phyloP scores from a whole-genome alignment of 2,888 invertebrate species.

The Agonum fuliginosum region DNA sequence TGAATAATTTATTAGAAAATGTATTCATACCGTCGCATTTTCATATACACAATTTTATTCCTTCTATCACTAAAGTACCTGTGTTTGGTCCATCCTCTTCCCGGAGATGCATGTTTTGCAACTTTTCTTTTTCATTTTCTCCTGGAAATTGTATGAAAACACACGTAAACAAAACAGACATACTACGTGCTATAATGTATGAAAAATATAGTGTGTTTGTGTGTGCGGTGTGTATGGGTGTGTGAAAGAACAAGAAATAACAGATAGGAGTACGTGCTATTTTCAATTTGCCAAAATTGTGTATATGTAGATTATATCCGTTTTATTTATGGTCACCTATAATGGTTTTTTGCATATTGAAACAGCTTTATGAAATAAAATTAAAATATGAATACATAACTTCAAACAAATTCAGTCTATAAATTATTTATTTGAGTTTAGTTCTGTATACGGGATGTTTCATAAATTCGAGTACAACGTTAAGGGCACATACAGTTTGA shows the following conservation, averaged over 20 bases:
- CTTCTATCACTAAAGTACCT: slow-evolving; percentile 46
- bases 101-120: slow-evolving; percentile 49
- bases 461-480: too few species aligned
- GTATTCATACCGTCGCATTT: slow-evolving; percentile 13
- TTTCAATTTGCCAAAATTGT: slow-evolving; percentile 24
- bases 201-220: too few species aligned
- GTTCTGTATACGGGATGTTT: too few species aligned
- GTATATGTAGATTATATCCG: slow-evolving; percentile 8
- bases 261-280: slow-evolving; percentile 12
- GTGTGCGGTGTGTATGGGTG: slow-evolving; percentile 12
- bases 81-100: slow-evolving; percentile 47
- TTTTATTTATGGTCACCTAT: too few species aligned
- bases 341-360: too few species aligned
- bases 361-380: too few species aligned
- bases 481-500: too few species aligned
- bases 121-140: slow-evolving; percentile 56
- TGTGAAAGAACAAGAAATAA: slow-evolving; percentile 4
- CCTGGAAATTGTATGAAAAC: slow-evolving; percentile 56
- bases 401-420: too few species aligned
- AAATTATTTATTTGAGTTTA: too few species aligned
- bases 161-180: slow-evolving; percentile 47
- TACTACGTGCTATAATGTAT: slow-evolving; percentile 42
- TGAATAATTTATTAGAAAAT: slow-evolving; percentile 36
- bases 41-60: slow-evolving; percentile 38
- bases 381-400: too few species aligned